phyloP scores from a whole-genome alignment of 2,113 vertebrate genomes.

The Takifugu flavidus region DNA sequence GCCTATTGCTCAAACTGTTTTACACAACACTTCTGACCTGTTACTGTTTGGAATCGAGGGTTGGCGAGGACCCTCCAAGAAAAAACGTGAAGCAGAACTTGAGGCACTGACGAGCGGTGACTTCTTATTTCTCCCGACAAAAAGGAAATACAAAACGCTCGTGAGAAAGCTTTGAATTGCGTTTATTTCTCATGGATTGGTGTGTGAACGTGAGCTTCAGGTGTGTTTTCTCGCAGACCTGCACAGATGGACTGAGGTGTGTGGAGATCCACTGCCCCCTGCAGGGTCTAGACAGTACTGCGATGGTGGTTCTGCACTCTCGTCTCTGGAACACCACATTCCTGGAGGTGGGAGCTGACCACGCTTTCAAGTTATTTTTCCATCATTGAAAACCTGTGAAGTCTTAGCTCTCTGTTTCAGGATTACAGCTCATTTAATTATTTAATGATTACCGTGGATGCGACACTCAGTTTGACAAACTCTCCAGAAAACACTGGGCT shows the following conservation, averaged over 20 bases:
- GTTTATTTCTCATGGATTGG: neutral
- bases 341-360: slow-evolving; percentile 68
- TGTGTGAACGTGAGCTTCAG: neutral
- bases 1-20: neutral
- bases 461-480: slow-evolving; percentile 77
- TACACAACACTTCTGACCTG: neutral
- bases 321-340: slow-evolving; percentile 88
- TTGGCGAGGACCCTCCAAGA: slow-evolving; percentile 65
- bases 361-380: too few species aligned
- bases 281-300: slow-evolving; percentile 82
- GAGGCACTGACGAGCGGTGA: slow-evolving; percentile 62
- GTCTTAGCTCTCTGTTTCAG: slow-evolving; percentile 56
- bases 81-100: slow-evolving; percentile 75
- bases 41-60: slow-evolving; percentile 60
- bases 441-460: slow-evolving; percentile 81
- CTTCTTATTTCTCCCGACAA: slow-evolving; percentile 72
- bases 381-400: too few species aligned
- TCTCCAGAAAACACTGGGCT: slow-evolving; percentile 82
- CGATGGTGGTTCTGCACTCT: slow-evolving; percentile 76
- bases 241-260: slow-evolving; percentile 76
- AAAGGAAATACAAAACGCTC: slow-evolving; percentile 84
- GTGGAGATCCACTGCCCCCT: slow-evolving; percentile 85
- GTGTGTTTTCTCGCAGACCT: slow-evolving; percentile 68
- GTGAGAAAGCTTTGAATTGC: slow-evolving; percentile 64
- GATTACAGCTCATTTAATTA: slow-evolving; percentile 89